Conservation (phyloP, 1,140 invertebrate genomes). For the Trichonephila clavipes region DNA sequence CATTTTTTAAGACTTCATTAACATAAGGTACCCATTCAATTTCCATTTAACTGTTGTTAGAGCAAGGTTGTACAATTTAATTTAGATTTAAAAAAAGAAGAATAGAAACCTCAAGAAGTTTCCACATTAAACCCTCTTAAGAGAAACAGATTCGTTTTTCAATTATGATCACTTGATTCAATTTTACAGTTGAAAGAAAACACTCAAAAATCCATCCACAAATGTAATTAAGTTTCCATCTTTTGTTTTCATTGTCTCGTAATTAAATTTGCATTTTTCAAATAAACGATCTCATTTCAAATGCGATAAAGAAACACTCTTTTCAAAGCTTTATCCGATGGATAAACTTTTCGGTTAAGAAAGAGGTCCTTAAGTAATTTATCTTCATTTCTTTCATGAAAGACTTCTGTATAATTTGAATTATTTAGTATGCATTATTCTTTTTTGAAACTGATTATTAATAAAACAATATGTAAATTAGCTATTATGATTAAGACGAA, state of each 20-base stretch:
- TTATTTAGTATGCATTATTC: not conserved
- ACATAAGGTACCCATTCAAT: not conserved
- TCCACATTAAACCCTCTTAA: not conserved
- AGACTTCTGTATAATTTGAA: not conserved
- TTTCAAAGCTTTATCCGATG: not conserved
- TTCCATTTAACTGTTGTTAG: not conserved
- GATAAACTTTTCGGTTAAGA: not conserved
- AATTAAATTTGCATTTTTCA: constrained; percentile 32
- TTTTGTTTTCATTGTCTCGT: not conserved
- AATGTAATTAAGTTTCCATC: not conserved
- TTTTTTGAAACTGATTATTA: not conserved
- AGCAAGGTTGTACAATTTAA: not conserved
- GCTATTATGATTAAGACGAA: not conserved
- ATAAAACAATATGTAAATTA: not conserved
- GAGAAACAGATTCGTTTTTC: not conserved
- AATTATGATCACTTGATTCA: constrained; percentile 17
- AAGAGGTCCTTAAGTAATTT: not conserved
- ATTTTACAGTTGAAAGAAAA: constrained; percentile 7
- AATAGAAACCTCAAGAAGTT: not conserved
- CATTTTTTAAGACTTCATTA: not conserved
- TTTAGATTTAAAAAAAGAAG: not conserved
- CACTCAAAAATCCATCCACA: not conserved
- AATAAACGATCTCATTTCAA: not conserved
- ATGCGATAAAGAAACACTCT: not conserved
- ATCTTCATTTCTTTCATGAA: not conserved